Base-by-base conservation (phyloP, 2,888 invertebrate genomes). In the Anagyrus pseudococci region DNA sequence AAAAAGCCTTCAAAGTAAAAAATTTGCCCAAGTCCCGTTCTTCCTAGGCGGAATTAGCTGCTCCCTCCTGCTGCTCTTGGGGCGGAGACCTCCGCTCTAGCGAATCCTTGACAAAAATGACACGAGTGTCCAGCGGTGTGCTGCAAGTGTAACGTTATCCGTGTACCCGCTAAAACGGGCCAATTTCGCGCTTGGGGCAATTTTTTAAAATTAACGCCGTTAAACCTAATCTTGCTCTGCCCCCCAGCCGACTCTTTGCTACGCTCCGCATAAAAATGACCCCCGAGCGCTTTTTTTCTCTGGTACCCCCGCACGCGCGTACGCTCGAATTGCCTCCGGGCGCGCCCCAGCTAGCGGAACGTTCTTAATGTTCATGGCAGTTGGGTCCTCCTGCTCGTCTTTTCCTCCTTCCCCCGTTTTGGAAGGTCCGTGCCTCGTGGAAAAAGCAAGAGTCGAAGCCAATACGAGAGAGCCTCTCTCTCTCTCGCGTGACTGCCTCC, bases 151-250 rank as follows among this genome's bases (percentile, higher is more conserved):
- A 69, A 69, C 67, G 71, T 72, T 68, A 71, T 69, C 69, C 69
- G 55, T 50, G 40, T 29, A 29, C 6, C 29, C 19, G 57, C 68
- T 67, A 71, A 73, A 73, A 69, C 71, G 69, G 67, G 64, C 69
- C 73, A 70, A 73, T 74, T 73, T 71, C 68, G 70, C 46, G 57
- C 4, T 56, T 44, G 62, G 40, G 62, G 62, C 73, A 72, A 72
- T 76, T 73, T 77, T 77, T 76, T 73, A 68, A 76, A 76, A 75
- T 76, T 77, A 76, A 74, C 72, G 73, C 72, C 71, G 73, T 76
- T 77, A 73, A 75, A 76, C 72, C 71, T 76, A 77, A 78, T 77
- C 76, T 77, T 69, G 69, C 55, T 65, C 68, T 70, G 25, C 48
- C 6, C 47, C 19, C 15, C n/a, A 7, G 19, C 49, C 10, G 13